Conservation (phyloP, 2,888 invertebrate genomes). For the Stenoptilia bipunctidactyla region DNA sequence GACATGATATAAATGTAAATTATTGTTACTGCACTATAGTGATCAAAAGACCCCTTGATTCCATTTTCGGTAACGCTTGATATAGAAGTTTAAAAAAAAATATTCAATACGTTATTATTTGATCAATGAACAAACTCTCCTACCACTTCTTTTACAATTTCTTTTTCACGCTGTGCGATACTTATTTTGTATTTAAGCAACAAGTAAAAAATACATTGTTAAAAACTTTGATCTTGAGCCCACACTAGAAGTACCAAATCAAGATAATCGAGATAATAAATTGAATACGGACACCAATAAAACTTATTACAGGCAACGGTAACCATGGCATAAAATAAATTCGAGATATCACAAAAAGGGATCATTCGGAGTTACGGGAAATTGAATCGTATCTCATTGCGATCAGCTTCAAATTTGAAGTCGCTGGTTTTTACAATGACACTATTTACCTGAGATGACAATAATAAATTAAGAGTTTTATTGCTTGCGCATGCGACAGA, state of each 20-base stretch:
- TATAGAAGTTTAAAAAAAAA: too few relatives aligned
- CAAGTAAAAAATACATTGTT: slow-evolving; percentile 1
- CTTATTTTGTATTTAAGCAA: too few relatives aligned
- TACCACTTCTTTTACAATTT: too few relatives aligned
- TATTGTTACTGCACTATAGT: too few relatives aligned
- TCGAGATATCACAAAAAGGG: slow-evolving; percentile 28
- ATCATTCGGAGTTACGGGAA: slow-evolving; percentile 24
- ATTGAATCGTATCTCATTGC: slow-evolving; percentile 28
- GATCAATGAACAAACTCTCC: too few relatives aligned
- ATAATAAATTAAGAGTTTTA: slow-evolving; percentile 33
- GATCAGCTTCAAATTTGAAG: slow-evolving; percentile 28
- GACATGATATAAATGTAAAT: too few relatives aligned
- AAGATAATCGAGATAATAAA: slow-evolving; percentile 27
- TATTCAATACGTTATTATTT: too few relatives aligned
- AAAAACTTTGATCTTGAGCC: slow-evolving; percentile 9
- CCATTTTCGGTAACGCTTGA: too few relatives aligned
- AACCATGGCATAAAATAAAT: slow-evolving; percentile 29
- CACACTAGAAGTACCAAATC: slow-evolving; percentile 14
- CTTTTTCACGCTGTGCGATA: too few relatives aligned
- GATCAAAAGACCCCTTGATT: too few relatives aligned
- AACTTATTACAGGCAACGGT: slow-evolving; percentile 33
- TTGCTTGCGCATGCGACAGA: slow-evolving; percentile 21
- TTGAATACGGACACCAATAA: slow-evolving; percentile 33
- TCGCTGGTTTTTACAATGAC: slow-evolving; percentile 24
- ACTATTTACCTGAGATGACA: slow-evolving; percentile 29